Conservation (phyloP, 92 coral and sea anemone species). For the Siderastrea radians region DNA sequence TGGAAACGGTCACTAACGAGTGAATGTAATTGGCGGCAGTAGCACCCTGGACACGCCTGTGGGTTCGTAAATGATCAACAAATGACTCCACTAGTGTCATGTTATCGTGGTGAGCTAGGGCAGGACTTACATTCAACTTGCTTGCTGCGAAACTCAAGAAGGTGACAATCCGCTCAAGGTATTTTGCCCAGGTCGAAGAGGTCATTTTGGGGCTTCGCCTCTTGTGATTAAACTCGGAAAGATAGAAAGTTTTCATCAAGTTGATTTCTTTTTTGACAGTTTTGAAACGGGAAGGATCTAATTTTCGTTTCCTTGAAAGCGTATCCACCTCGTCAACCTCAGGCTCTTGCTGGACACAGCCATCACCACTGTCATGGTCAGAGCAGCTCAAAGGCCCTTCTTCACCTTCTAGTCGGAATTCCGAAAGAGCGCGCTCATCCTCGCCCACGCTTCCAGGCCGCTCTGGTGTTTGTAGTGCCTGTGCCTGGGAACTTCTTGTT, state of each 20-base stretch:
- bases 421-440: too few species aligned
- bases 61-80: not conserved
- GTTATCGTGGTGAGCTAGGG: not conserved
- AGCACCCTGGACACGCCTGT: not conserved
- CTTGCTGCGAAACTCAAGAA: not conserved
- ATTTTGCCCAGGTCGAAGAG: not conserved
- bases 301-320: not conserved
- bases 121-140: not conserved
- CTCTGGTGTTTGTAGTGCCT: too few species aligned
- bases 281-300: not conserved
- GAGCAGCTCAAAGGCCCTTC: too few species aligned
- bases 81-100: not conserved
- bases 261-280: not conserved
- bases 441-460: too few species aligned
- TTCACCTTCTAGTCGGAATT: too few species aligned
- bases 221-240: constrained; percentile 1
- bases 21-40: not conserved
- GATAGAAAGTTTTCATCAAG: not conserved
- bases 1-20: not conserved
- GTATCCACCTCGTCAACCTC: too few species aligned
- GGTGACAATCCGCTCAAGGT: not conserved
- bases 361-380: too few species aligned
- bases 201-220: too few species aligned
- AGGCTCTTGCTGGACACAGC: too few species aligned
- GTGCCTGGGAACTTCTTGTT: too few species aligned